Base-by-base conservation (phyloP, 2,888 invertebrate species). In the Dryobotodes eremita region DNA sequence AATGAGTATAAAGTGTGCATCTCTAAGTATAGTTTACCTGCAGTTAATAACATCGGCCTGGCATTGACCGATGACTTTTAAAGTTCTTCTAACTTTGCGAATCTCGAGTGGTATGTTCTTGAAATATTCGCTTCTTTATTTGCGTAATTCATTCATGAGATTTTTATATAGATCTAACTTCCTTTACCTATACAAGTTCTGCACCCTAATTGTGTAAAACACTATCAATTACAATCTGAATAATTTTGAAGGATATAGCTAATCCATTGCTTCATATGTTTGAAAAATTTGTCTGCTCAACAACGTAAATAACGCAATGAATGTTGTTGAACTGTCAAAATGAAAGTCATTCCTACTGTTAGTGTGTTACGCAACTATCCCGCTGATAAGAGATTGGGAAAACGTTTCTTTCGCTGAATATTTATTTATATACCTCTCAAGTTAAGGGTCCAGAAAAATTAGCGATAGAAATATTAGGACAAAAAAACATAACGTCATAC, bases 1-100 rank as follows among this genome's bases (percentile, higher is more conserved):
- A 85, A 85, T 75, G 68, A 79, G 68, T 11, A 65, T 72, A 72
- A 75, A 78, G 53, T 79, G 50, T 71, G 17, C 48, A 66, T 85
- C 72, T n/a, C 23, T 81, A 76, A 74, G 61, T 70, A 66, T 46
- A 73, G 65, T 76, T 80, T 68, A 71, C 59, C 20, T 10, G n/a
- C 36, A 75, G 72, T 71, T 78, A 68, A 82, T 82, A 85, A 64
- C 70, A 77, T 36, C 77, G 71, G 65, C 23, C 42, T 79, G 74
- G 82, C 85, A 82, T 75, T 85, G 85, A 85, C 85, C 76, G 69
- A 69, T 85, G 85, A 82, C 85, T 79, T 85, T 85, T 82, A 82
- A 85, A 82, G 78, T 76, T 75, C 73, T 71, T 66, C 69, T 26
- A 62, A 84, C 71, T 71, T 13, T 11, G 53, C 10, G 15, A 62